Evolutionary conservation across 2,888 invertebrate species (phyloP).

Genomic region (Yponomeuta sedellus): DNA sequence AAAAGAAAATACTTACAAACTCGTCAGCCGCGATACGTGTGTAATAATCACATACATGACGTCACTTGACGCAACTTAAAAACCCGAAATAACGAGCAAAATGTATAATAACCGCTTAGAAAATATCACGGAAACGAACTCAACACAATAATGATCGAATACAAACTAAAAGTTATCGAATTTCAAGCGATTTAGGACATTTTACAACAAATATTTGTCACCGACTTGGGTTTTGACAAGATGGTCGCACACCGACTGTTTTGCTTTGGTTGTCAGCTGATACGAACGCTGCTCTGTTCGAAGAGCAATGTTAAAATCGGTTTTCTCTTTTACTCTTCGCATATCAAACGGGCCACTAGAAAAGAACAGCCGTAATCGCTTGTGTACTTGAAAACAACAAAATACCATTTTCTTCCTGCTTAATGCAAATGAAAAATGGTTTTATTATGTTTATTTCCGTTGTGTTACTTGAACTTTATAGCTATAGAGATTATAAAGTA

Average conservation of each 20-base stretch:
- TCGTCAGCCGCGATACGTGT: constrained; percentile 73
- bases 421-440: constrained; percentile 57
- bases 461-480: constrained; percentile 58
- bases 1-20: constrained; percentile 74
- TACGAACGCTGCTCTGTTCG: constrained; percentile 57
- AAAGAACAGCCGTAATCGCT: constrained; percentile 42
- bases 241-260: constrained; percentile 78
- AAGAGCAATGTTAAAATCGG: constrained; percentile 36
- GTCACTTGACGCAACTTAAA: constrained; percentile 75
- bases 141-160: constrained; percentile 63
- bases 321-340: constrained; percentile 35
- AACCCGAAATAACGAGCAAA: constrained; percentile 71
- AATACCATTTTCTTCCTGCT: constrained; percentile 68
- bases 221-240: constrained; percentile 76
- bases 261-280: constrained; percentile 79
- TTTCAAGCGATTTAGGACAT: constrained; percentile 68
- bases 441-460: constrained; percentile 26
- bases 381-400: constrained; percentile 46
- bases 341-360: constrained; percentile 24
- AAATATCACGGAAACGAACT: constrained; percentile 61
- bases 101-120: constrained; percentile 57
- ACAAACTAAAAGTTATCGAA: constrained; percentile 63
- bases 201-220: constrained; percentile 74
- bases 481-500: constrained; percentile 35
- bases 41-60: constrained; percentile 74